Evolutionary conservation across 53 echinoderm and acorn worm genomes (phyloP).

Genomic region (Holothuria scabra): DNA sequence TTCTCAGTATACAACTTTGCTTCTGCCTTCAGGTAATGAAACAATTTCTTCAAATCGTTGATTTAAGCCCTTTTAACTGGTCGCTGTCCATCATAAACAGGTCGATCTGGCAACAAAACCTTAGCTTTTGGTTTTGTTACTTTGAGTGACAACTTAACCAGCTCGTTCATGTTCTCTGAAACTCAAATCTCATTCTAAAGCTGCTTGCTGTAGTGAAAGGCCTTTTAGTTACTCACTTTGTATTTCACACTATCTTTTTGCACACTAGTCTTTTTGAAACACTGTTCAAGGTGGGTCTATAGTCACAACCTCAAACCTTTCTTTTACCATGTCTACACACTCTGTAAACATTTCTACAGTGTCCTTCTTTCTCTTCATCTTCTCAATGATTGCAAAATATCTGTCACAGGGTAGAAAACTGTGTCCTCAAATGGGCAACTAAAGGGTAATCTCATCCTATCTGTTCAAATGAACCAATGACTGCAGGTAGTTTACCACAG

Average conservation of each 20-base stretch:
- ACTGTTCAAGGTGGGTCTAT: slow-evolving; percentile 4
- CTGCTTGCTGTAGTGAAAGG: slow-evolving; percentile 3
- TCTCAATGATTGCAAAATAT: slow-evolving; percentile 44
- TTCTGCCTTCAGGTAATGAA: too few relatives aligned
- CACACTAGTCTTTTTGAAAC: slow-evolving; percentile 18
- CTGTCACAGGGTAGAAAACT: slow-evolving; percentile 44
- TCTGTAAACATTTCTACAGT: slow-evolving; percentile 27
- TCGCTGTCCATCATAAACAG: too few relatives aligned
- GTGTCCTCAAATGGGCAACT: slow-evolving; percentile 37
- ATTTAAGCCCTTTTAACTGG: too few relatives aligned
- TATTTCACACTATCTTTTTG: slow-evolving; percentile 17
- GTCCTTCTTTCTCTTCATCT: slow-evolving; percentile 43
- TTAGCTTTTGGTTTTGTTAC: too few relatives aligned
- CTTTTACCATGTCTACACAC: slow-evolving; percentile 42
- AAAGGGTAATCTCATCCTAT: not conserved
- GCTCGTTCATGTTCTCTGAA: too few relatives aligned
- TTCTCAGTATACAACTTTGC: too few relatives aligned
- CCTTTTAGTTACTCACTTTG: slow-evolving; percentile 41
- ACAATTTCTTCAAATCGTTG: too few relatives aligned
- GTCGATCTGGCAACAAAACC: too few relatives aligned
- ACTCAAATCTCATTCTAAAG: not conserved
- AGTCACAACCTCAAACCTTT: slow-evolving; percentile 26
- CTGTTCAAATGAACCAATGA: too few relatives aligned
- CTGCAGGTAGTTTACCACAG: slow-evolving; percentile 16
- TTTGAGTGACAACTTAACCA: too few relatives aligned